Base-by-base conservation (phyloP, 2,888 invertebrate species). In the Acrocyrtus sp. region DNA sequence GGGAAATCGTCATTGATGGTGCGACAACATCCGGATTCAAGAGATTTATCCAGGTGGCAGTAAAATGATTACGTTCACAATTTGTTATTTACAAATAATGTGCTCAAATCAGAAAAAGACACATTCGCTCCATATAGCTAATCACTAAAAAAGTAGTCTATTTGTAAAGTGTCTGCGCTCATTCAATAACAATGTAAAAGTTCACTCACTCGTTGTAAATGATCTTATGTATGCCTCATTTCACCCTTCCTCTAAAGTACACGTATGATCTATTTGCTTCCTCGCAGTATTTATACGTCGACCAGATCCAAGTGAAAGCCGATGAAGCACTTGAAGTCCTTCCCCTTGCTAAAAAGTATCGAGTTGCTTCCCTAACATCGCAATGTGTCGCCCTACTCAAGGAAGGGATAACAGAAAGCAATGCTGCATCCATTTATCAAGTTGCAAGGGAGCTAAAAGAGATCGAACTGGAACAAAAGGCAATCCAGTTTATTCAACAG, bases 401-500 rank as follows among this genome's bases (percentile, higher is more conserved):
- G 51, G 57, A 68, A 45, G 43, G 63, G 3, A 66, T 75, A 19
- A 21, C 26, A 15, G 68, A 68, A 26, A 48, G 27, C 41, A 72
- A 68, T 61, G 75, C 65, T 24, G 50, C 60, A n/a, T 75, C 72
- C 2, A 51, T 69, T 48, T 75, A 65, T 60, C 72, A 75, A 26
- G 29, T 53, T 47, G 75, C 75, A 0, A 72, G 58, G 27, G 75
- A 72, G 15, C 53, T 62, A 15, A 72, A 69, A 29, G 75, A 75
- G 58, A 68, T 75, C 27, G 75, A 75, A 41, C 29, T 75, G 65
- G 75, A 75, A 61, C 67, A 67, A 34, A 72, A 65, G 29, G 72
- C 72, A 29, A 45, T 75, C 15, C 65, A 72, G 19, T 75, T 60
- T 26, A 65, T 75, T 69, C 54, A 72, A 47, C 58, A 60, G 75